Evolutionary conservation across 2,113 vertebrate genomes (phyloP), one percentile per base, ranked within the genome.

Genomic region (Fukomys damarensis): DNA sequence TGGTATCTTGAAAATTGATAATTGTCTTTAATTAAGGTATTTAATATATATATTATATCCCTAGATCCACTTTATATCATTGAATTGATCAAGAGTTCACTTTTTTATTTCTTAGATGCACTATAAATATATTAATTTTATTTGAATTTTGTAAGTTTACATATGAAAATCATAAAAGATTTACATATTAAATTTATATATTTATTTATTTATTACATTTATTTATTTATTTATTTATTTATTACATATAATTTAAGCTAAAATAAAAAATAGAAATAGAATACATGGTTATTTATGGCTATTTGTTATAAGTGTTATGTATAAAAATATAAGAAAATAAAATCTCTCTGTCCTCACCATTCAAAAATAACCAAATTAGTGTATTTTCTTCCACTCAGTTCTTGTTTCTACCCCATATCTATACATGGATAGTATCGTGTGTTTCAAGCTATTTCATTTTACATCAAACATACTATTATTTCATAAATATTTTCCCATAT

Each of bases 251-350:
- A 86, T 58, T 88, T 49, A 58, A 76, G 54, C 46, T 52, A 52
- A 93, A 54, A 85, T 19, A 22, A 46, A 65, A 72, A 35, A 58
- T 70, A 66, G 35, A 91, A 92, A 79, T 92, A 82, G 24, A 52
- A 68, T 35, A 22, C 24, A 49, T 65, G 22, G 26, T 65, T 70
- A 89, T 61, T 77, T 77, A 59, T 65, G 22, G 26, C 59, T 70
- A 89, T 61, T 77, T 77, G 54, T 84, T 43, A 70, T 72, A 81
- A 86, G 91, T 72, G 30, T 3, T 49, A 32, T 38, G 41, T 17
- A 79, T 24, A 61, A 96, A 94, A 87, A 54, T 26, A 4, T 54
- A 80, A 96, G 70, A 58, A 82, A 81, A 80, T 58, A 41, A 82
- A 26, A 32, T 32, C 12, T 54, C 26, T 38, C 20, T 41, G 32